Evolutionary conservation across 2,113 vertebrate genomes (phyloP).

Genomic region (Chaenocephalus aceratus): DNA sequence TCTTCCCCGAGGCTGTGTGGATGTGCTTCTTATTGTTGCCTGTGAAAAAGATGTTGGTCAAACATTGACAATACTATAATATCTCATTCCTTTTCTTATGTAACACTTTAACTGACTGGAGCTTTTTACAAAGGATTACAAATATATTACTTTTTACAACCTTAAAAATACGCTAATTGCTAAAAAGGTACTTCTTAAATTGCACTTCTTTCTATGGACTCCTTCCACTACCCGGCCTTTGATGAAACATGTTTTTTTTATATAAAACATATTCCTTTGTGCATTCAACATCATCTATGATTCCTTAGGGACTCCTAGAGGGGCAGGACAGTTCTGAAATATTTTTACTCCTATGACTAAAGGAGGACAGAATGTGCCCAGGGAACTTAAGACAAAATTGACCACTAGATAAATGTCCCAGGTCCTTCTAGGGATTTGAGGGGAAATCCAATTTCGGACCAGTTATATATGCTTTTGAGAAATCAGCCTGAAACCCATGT

Average conservation of each 20-base stretch:
- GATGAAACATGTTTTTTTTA: not conserved
- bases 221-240: not conserved
- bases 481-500: not conserved
- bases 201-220: not conserved
- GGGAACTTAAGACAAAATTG: too few species aligned
- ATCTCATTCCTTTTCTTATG: too few species aligned
- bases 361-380: not conserved
- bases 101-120: not conserved
- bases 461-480: not conserved
- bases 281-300: not conserved
- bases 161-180: not conserved
- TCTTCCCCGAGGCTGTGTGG: conserved; percentile 9
- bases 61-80: too few species aligned
- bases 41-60: not conserved
- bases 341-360: not conserved
- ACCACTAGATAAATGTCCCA: not conserved
- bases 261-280: not conserved
- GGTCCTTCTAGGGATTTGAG: not conserved
- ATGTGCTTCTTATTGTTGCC: not conserved
- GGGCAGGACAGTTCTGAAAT: not conserved
- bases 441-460: not conserved
- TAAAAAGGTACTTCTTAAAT: not conserved
- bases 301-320: not conserved
- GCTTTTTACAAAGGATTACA: not conserved
- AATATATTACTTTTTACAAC: not conserved